Conservation (phyloP, 2,888 invertebrate genomes). For the Coenonympha glycerion region DNA sequence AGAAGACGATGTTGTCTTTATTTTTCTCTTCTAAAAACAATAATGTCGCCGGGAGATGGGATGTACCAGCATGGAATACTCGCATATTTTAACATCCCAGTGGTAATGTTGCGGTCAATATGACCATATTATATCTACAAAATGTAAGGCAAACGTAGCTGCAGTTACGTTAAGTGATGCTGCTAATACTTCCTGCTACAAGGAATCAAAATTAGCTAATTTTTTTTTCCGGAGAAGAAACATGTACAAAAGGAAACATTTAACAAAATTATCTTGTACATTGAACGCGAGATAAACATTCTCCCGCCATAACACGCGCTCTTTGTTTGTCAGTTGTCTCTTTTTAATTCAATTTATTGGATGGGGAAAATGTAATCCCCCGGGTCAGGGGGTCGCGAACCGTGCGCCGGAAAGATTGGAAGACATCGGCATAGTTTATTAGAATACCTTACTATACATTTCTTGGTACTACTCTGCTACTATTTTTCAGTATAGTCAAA, state of each 20-base stretch:
- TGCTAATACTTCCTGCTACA: no score
- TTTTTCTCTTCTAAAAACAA: no score
- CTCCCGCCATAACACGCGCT: constrained; percentile 43
- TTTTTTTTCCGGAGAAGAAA: background rate
- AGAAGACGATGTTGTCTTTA: no score
- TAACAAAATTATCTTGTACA: constrained; percentile 45
- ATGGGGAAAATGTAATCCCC: constrained; percentile 72
- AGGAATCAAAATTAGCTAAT: no score
- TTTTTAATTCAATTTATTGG: constrained; percentile 74
- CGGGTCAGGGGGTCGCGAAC: constrained; percentile 67
- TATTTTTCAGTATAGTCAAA: no score
- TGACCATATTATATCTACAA: no score
- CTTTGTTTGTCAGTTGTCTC: constrained; percentile 68
- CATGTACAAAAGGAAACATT: constrained; percentile 36
- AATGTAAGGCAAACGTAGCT: no score
- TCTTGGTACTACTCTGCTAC: background rate
- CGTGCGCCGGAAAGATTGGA: constrained; percentile 68
- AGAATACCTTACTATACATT: constrained; percentile 65
- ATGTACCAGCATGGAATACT: no score
- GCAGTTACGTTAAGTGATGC: no score
- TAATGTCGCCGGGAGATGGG: no score
- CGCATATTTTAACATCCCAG: no score
- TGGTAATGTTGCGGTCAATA: no score
- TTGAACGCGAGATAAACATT: constrained; percentile 36
- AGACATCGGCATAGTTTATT: constrained; percentile 65